These are phyloP conservation scores for Engystomops pustulosus DNA, from an alignment of 2,113 vertebrate species.

Conservation along the genomic window DNA sequence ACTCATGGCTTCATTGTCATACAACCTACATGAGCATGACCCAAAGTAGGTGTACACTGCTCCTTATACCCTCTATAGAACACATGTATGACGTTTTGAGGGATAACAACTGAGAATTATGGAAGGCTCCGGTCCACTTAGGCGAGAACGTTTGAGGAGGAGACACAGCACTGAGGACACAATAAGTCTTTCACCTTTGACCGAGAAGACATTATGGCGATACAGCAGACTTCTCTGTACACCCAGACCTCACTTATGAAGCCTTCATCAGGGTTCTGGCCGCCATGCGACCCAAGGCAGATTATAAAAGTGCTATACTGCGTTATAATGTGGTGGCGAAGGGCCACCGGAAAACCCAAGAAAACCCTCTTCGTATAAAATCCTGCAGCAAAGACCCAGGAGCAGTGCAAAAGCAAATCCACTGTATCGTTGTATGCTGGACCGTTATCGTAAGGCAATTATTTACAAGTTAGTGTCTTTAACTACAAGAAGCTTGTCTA, in stretches of 20 bases:
- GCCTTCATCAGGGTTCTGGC: background rate
- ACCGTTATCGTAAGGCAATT: constrained; percentile 2
- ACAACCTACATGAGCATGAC: no score
- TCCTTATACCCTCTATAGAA: no score
- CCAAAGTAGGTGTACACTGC: no score
- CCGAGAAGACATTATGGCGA: background rate
- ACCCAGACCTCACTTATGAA: background rate
- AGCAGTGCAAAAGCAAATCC: constrained; percentile 12
- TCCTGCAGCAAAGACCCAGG: background rate
- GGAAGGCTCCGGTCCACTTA: no score
- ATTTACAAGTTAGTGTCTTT: constrained; percentile 26
- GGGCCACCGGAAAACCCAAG: background rate
- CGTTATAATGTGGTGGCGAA: background rate
- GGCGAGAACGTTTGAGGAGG: no score
- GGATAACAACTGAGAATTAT: no score
- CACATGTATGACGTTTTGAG: no score
- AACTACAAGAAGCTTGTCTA: constrained; percentile 8
- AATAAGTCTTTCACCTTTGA: background rate
- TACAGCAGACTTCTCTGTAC: background rate
- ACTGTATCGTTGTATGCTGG: constrained; percentile 3
- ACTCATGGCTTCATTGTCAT: no score
- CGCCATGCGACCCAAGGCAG: background rate
- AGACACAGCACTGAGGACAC: no score
- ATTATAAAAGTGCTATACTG: background rate
- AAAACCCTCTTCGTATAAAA: background rate